phyloP scores from a whole-genome alignment of 1,140 invertebrate genomes.

The Dryas iulia region DNA sequence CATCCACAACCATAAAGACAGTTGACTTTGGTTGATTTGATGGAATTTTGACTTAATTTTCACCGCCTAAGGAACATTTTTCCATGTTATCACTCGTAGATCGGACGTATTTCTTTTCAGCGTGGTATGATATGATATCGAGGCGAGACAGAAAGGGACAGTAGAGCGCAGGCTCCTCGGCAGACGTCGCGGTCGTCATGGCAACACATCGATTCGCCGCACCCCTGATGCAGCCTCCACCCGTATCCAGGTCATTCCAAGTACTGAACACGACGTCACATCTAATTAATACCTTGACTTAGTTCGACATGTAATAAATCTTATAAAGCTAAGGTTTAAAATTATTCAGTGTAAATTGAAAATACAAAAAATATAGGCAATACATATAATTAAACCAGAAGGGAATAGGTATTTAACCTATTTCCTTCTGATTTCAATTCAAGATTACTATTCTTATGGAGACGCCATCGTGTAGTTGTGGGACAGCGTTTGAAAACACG shows the following conservation, averaged over 20 bases:
- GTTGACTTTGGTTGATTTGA: neutral
- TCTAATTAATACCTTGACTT: conserved; percentile 37
- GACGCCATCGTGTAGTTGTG: too few species aligned
- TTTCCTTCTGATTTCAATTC: too few species aligned
- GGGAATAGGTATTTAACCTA: too few species aligned
- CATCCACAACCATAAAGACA: conserved; percentile 27
- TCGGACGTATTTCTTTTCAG: conserved; percentile 30
- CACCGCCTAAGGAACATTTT: conserved; percentile 22
- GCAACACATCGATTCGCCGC: conserved; percentile 75
- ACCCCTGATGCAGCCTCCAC: conserved; percentile 61
- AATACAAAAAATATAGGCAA: neutral
- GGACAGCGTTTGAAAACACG: too few species aligned
- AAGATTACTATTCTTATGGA: too few species aligned
- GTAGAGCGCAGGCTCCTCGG: conserved; percentile 78
- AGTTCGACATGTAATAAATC: conserved; percentile 8
- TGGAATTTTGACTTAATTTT: conserved; percentile 16
- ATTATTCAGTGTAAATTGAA: neutral
- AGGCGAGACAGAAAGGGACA: conserved; percentile 74
- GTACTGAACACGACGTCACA: conserved; percentile 33
- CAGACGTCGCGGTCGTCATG: conserved; percentile 77
- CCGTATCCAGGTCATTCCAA: conserved; percentile 75
- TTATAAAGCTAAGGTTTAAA: neutral
- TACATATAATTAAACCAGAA: conserved; percentile 12
- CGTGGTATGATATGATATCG: conserved; percentile 69
- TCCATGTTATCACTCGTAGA: neutral